Evolutionary conservation across 2,113 vertebrate species (phyloP).

Genomic region (Hydrolagus affinis): DNA sequence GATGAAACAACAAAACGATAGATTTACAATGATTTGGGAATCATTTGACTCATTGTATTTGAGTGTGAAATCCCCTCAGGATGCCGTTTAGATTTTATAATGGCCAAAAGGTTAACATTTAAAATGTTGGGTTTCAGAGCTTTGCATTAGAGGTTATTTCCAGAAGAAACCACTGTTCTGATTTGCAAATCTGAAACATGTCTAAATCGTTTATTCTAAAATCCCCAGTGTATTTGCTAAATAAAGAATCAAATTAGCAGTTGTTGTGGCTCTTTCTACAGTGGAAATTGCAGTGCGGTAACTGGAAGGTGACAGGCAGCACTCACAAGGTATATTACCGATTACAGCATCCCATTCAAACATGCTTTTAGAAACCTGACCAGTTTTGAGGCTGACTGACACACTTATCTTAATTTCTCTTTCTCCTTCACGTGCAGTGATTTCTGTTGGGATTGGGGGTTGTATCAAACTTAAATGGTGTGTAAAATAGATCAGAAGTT

Average conservation of each 20-base stretch:
- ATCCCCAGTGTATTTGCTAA: background rate
- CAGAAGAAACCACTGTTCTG: background rate
- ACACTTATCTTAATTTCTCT: too few relatives aligned
- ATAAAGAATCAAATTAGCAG: background rate
- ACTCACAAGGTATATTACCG: background rate
- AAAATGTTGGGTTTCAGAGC: background rate
- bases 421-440: too few relatives aligned
- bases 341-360: background rate
- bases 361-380: background rate
- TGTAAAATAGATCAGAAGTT: too few relatives aligned
- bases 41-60: too few relatives aligned
- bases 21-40: too few relatives aligned
- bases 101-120: background rate
- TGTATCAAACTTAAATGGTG: too few relatives aligned
- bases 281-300: background rate
- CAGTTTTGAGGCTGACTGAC: too few relatives aligned
- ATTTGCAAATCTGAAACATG: background rate
- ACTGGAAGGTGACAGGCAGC: background rate
- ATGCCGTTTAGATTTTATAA: too few relatives aligned
- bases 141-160: background rate
- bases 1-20: too few relatives aligned
- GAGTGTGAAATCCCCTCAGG: too few relatives aligned
- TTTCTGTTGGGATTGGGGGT: too few relatives aligned
- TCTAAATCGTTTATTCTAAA: constrained; percentile 8
- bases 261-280: background rate